These are phyloP conservation scores for Origma solitaria DNA, from an alignment of 2,113 vertebrate species.

Conservation along the genomic window DNA sequence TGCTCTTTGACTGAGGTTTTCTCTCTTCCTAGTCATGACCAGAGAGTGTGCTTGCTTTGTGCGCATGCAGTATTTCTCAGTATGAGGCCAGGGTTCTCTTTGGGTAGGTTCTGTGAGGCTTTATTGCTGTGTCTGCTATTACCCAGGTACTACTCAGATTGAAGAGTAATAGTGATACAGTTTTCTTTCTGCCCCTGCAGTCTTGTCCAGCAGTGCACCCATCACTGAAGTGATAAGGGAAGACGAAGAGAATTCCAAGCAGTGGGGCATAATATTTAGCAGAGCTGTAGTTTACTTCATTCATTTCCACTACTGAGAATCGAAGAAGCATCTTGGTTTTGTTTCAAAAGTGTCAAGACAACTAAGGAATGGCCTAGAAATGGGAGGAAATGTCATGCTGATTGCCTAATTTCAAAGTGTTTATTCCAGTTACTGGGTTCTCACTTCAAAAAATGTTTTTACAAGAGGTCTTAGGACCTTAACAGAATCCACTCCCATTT, in stretches of 20 bases:
- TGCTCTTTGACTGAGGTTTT: not conserved
- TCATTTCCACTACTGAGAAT: not conserved
- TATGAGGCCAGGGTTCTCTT: not conserved
- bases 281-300: not conserved
- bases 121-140: not conserved
- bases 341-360: not conserved
- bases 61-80: not conserved
- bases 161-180: not conserved
- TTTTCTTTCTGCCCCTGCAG: not conserved
- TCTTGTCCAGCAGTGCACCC: not conserved
- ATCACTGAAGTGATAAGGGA: not conserved
- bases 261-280: not conserved
- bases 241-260: not conserved
- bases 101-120: not conserved
- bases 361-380: not conserved
- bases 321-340: not conserved
- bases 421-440: not conserved
- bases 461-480: not conserved
- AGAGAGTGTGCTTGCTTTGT: not conserved
- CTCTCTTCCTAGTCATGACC: not conserved
- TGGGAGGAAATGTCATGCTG: not conserved
- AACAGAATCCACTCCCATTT: not conserved
- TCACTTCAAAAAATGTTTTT: not conserved
- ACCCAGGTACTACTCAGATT: not conserved
- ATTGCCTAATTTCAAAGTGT: not conserved